A percentile compares a stretch with the other conserved stretches of the same genome.
Evolutionary conservation across 2,797 vertebrate species (phyloP).

Genomic region (Microchirus variegatus): DNA sequence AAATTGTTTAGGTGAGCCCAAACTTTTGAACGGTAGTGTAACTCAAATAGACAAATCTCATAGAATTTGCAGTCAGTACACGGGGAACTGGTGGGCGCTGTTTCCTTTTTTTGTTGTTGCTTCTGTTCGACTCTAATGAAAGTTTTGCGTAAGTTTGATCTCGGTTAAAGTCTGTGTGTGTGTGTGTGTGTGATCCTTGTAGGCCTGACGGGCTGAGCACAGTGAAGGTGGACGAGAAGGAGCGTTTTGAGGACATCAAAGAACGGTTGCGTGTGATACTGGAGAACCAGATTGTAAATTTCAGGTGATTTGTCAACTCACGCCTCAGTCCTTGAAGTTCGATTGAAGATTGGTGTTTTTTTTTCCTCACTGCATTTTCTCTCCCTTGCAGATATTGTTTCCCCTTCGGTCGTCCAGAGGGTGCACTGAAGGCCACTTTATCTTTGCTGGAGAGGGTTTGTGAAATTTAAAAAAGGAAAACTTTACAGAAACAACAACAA

Average conservation of each 20-base stretch:
- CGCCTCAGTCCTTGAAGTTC: no score
- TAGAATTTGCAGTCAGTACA: conserved; percentile 34
- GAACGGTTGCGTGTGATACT: conserved; percentile 95
- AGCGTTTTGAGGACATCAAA: conserved; percentile 99
- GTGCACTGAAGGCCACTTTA: conserved; percentile 97
- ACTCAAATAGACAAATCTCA: conserved; percentile 26
- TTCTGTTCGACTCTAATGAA: conserved; percentile 24
- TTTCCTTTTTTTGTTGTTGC: not conserved
- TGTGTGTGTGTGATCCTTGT: conserved; percentile 59
- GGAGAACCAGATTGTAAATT: conserved; percentile 99
- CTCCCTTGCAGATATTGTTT: conserved; percentile 91
- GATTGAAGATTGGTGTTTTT: no score
- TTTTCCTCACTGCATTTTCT: conserved; percentile 18
- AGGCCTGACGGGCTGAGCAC: conserved; percentile 99
- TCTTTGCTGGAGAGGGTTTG: conserved; percentile 98
- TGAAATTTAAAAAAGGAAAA: conserved; percentile 25
- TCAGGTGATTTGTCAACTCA: conserved; percentile 84
- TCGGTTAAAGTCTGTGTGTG: conserved; percentile 48
- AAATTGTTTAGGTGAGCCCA: no score
- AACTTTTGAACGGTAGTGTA: no score
- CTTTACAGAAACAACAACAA: not conserved
- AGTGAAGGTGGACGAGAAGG: conserved; percentile 97
- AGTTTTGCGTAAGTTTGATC: conserved; percentile 30
- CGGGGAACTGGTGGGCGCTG: conserved; percentile 8
- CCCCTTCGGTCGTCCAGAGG: conserved; percentile 98